Percentiles rank a stretch among this genome's conserved stretches.
phyloP scores from a whole-genome alignment of 2,113 vertebrate species.

The Dicrurus megarhynchus region DNA sequence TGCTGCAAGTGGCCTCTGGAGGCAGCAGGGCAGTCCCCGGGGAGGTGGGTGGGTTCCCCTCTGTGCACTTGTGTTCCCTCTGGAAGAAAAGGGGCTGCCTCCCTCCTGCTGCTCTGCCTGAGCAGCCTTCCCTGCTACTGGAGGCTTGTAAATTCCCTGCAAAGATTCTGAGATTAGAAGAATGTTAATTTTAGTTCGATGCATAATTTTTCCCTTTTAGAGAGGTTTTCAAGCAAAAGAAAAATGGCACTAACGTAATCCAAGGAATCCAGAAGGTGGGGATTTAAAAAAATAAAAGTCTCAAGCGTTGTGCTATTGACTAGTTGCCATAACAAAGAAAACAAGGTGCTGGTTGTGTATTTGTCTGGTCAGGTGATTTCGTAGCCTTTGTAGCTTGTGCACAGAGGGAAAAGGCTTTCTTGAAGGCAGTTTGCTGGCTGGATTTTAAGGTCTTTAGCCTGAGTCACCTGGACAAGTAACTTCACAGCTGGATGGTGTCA shows the following conservation, averaged over 20 bases:
- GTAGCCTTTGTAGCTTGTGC: neutral
- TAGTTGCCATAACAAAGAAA: neutral
- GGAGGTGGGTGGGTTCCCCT: neutral
- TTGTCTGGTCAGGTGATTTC: neutral
- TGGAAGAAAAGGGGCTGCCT: neutral
- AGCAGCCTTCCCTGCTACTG: neutral
- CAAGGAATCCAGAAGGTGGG: neutral
- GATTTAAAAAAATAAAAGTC: neutral
- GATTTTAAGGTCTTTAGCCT: neutral
- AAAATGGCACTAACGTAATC: neutral
- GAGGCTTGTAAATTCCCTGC: neutral
- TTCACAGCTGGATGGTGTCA: neutral
- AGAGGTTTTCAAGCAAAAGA: neutral
- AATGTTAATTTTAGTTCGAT: neutral
- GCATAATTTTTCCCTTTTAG: neutral
- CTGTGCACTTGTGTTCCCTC: accelerated
- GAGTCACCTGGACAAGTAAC: neutral
- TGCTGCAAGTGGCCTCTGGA: neutral
- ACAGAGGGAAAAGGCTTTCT: neutral
- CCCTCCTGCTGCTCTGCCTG: neutral
- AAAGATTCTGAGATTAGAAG: neutral
- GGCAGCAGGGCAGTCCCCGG: neutral
- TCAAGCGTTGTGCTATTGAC: neutral
- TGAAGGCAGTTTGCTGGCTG: neutral
- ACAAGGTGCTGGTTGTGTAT: neutral